phyloP scores from a whole-genome alignment of 2,797 vertebrate species.

The Danionella dracula region DNA sequence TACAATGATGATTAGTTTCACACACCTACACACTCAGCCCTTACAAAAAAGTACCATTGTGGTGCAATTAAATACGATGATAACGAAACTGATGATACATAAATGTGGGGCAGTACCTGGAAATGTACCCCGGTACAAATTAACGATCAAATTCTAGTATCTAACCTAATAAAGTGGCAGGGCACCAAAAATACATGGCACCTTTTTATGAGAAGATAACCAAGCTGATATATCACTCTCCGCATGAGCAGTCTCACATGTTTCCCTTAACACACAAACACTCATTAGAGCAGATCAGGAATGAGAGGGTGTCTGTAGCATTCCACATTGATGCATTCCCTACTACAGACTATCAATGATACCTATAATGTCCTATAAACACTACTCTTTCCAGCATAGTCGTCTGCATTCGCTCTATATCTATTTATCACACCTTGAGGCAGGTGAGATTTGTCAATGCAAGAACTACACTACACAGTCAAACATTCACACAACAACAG shows the following conservation, averaged over 20 bases:
- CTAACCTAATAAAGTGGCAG: not conserved
- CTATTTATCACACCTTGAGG: conserved; percentile 25
- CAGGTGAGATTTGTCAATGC: conserved; percentile 38
- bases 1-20: conserved; percentile 5
- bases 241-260: too few relatives aligned
- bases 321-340: conserved; percentile 62
- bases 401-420: conserved; percentile 29
- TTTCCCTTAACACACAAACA: conserved; percentile 18
- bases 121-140: not conserved
- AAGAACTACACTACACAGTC: conserved; percentile 59
- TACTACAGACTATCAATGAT: conserved; percentile 45
- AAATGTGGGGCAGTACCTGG: too few relatives aligned
- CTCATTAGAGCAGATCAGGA: conserved; percentile 64
- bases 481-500: conserved; percentile 55
- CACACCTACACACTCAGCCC: conserved; percentile 8
- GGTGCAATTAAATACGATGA: not conserved
- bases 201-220: not conserved
- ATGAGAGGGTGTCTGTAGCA: conserved; percentile 54
- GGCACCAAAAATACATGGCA: conserved; percentile 5
- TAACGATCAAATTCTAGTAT: not conserved
- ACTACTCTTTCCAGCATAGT: conserved; percentile 48
- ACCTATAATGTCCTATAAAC: conserved; percentile 59
- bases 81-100: not conserved
- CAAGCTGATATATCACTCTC: not conserved
- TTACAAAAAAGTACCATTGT: conserved; percentile 3